Conservation (phyloP, 2,113 vertebrate species). For the Phrynosoma platyrhinos region DNA sequence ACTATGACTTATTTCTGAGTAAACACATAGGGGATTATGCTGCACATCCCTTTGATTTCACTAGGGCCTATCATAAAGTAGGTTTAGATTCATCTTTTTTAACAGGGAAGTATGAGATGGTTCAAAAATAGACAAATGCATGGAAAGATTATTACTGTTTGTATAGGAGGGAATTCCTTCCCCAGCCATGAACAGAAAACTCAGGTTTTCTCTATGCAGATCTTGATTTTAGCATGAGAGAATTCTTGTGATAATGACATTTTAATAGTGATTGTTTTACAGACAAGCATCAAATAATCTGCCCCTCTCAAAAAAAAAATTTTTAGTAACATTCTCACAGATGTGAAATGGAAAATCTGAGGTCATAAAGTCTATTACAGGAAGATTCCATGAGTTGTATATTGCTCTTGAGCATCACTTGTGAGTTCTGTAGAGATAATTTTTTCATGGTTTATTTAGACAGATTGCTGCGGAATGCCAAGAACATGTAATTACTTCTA, state of each 20-base stretch:
- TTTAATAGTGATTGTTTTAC: neutral
- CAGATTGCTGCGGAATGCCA: conserved; percentile 16
- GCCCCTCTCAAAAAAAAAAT: no score
- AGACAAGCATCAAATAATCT: neutral
- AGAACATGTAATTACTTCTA: conserved; percentile 38
- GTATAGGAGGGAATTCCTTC: neutral
- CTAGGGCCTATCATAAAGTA: no score
- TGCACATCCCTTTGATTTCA: no score
- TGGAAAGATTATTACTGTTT: neutral
- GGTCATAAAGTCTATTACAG: neutral
- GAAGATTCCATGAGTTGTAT: neutral
- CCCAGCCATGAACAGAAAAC: neutral
- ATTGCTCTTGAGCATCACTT: conserved; percentile 14
- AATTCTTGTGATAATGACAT: neutral
- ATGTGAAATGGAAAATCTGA: conserved; percentile 1
- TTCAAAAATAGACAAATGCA: neutral
- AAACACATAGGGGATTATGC: no score
- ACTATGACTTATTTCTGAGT: neutral
- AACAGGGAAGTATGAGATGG: neutral
- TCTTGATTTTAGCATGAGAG: no score
- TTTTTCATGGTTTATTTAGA: conserved; percentile 3
- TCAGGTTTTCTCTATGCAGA: neutral
- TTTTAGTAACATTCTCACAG: neutral
- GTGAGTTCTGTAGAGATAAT: neutral
- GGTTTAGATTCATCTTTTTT: no score